Base-by-base conservation (phyloP, 2,113 vertebrate genomes). In the Lipophrys pholis region DNA sequence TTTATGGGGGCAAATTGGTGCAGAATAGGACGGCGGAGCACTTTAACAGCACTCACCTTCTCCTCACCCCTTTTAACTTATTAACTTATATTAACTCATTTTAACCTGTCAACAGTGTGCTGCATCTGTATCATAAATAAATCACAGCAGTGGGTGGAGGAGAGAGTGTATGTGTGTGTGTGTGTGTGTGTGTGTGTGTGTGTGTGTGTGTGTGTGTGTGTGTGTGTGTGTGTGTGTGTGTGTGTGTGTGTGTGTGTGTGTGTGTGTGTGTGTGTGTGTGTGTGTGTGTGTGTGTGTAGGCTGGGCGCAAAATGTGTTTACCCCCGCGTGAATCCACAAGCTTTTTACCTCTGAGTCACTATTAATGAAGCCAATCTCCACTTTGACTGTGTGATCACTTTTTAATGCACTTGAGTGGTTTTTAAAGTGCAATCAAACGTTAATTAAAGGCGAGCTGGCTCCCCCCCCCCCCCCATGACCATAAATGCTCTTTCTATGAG, bases 81-180 rank as follows among this genome's bases (percentile, higher is more conserved):
- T 94, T 93, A 92, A 84, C 91, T 90, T 89, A 69, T 48, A 92
- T 94, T 92, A 93, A 92, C 86, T 91, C 82, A 59, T 84, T 89
- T 65, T 73, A 91, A 89, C 87, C 83, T 74, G 88, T 90, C 87
- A 88, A 88, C 83, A 83, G 21, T 30, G 75, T 74, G 51, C 80
- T 54, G 79, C 57, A 6, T 59, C 61, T 64, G 67, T 14, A 67
- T 85, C 76, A 48, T 83, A 80, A 79, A 87, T 89, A 88, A 88
- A 89, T 92, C 81, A 67, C 80, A 70, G 51, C 7, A 30, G 21
- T 30, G 21, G 21, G 21, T 30, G 21, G 21, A 30, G 21, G 21
- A 30, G 21, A 30, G 21, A 2, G 21, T 30, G 21, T 30, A 4
- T 30, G 21, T 30, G 21, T 30, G 21, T 30, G 21, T 30, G 21